Conservation (phyloP, 1,140 invertebrate species). For the Argopecten irradians region DNA sequence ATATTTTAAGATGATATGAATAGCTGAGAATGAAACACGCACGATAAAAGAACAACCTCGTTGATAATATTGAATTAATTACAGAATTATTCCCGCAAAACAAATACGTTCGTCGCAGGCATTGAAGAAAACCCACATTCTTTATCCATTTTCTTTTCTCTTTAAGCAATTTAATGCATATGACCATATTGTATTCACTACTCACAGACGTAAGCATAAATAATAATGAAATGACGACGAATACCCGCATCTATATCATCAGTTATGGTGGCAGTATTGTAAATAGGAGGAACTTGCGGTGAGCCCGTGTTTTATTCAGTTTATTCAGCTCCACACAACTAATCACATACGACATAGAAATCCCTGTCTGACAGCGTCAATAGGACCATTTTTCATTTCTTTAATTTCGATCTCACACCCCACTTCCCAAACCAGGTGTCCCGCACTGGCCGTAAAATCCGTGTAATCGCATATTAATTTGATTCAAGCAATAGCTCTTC, state of each 20-base stretch:
- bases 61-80: not conserved
- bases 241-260: not conserved
- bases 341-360: conserved; percentile 13
- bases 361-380: not conserved
- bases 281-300: not conserved
- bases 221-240: not conserved
- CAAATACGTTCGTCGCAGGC: not conserved
- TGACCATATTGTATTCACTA: not conserved
- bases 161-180: not conserved
- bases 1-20: too few relatives aligned
- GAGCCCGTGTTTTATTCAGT: conserved; percentile 9
- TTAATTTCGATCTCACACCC: conserved; percentile 15
- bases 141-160: not conserved
- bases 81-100: not conserved
- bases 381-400: conserved; percentile 2
- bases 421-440: conserved; percentile 5
- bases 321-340: not conserved
- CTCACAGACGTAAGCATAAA: not conserved
- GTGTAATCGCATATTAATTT: conserved; percentile 16
- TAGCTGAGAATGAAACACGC: too few relatives aligned
- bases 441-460: not conserved
- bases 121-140: not conserved
- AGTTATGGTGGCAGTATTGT: not conserved
- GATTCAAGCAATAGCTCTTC: not conserved
- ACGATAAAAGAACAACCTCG: not conserved